Conservation (phyloP, 1,140 invertebrate species). For the Coenobita brevimanus region DNA sequence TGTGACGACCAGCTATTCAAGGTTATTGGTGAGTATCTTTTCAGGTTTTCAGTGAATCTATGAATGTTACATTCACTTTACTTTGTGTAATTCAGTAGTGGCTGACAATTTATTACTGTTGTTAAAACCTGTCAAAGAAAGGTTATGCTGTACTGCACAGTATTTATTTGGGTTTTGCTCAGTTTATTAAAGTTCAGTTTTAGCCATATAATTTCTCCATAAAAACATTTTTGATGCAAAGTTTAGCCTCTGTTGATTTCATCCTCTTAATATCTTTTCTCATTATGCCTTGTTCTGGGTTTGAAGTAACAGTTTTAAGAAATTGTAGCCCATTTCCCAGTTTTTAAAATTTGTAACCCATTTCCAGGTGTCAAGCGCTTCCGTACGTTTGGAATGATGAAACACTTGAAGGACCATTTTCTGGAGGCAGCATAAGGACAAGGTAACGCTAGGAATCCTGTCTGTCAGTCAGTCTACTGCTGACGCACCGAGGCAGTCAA, state of each 20-base stretch:
- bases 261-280: too few species aligned
- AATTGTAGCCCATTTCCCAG: too few species aligned
- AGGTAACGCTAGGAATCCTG: conserved; percentile 29
- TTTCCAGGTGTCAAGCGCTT: conserved; percentile 85
- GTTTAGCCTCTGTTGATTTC: too few species aligned
- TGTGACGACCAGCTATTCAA: conserved; percentile 93
- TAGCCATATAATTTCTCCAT: not conserved
- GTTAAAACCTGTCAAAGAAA: too few species aligned
- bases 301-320: too few species aligned
- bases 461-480: conserved; percentile 43
- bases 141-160: too few species aligned
- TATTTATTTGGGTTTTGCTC: too few species aligned
- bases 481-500: conserved; percentile 37
- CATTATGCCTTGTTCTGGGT: too few species aligned
- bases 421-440: conserved; percentile 74
- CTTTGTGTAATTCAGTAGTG: too few species aligned
- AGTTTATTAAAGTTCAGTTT: not conserved
- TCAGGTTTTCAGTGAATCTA: too few species aligned
- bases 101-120: too few species aligned
- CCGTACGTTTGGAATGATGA: conserved; percentile 96
- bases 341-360: not conserved
- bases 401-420: conserved; percentile 93
- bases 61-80: too few species aligned
- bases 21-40: conserved; percentile 82
- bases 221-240: not conserved